These are phyloP conservation scores for Poeciliopsis presidionis DNA, from an alignment of 2,797 vertebrate genomes.

Conservation along the genomic window DNA sequence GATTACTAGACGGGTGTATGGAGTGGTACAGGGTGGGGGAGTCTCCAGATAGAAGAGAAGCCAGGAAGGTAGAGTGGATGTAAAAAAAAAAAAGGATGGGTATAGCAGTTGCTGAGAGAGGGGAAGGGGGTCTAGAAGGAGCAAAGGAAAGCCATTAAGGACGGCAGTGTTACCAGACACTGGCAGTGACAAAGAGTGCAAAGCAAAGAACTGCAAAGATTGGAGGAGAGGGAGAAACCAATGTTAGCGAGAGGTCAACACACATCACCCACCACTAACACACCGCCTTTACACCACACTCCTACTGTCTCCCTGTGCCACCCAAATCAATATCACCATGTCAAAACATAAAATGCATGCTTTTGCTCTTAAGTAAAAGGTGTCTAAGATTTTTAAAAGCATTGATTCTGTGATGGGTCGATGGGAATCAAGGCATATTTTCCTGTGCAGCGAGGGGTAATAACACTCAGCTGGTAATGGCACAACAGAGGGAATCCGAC, in stretches of 20 bases:
- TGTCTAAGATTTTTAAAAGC: conserved; percentile 99
- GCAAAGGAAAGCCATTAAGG: conserved; percentile 94
- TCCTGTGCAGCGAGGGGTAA: conserved; percentile 89
- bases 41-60: conserved; percentile 70
- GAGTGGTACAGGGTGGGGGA: conserved; percentile 69
- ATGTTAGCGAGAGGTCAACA: conserved; percentile 66
- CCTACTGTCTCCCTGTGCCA: conserved; percentile 59
- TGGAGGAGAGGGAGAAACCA: conserved; percentile 56
- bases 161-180: conserved; percentile 88
- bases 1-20: conserved; percentile 87
- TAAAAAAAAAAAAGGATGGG: conserved; percentile 29
- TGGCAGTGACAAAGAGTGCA: conserved; percentile 75
- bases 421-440: conserved; percentile 90
- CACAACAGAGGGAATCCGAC: conserved; percentile 81
- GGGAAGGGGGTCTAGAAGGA: conserved; percentile 54
- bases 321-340: conserved; percentile 93
- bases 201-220: conserved; percentile 67
- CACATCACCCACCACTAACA: conserved; percentile 42
- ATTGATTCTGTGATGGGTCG: conserved; percentile 93
- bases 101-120: conserved; percentile 48
- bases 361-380: conserved; percentile 99
- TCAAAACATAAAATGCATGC: conserved; percentile 99
- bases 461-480: conserved; percentile 89
- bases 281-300: conserved; percentile 55
- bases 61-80: conserved; percentile 24